Base-by-base conservation (phyloP, 2,797 vertebrate species). In the Pygocentrus nattereri region DNA sequence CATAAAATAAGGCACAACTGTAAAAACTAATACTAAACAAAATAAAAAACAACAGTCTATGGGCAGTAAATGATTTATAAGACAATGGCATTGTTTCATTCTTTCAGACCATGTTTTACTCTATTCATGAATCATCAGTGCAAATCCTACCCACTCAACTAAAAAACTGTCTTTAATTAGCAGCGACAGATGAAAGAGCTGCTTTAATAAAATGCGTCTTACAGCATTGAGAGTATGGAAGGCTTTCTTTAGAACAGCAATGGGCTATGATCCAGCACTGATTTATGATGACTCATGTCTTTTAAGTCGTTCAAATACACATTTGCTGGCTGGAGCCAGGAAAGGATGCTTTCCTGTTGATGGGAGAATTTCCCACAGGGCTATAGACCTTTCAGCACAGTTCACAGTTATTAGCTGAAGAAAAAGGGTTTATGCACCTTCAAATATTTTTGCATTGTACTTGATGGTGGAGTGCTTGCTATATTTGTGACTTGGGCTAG, bases 161-260 rank as follows among this genome's bases (percentile, higher is more conserved):
- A 79, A 72, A 38, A 52, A 44, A 68, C 34, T 50, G 27, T 19
- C 68, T 62, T 75, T 82, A 69, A 71, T 50, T 75, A 41, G 64
- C 72, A 67, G 76, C 79, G 74, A 85, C 67, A 82, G 34, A 84
- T 84, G 19, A 80, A 78, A 88, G 71, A 67, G 8, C 85, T 23
- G 59, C 58, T 73, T 68, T 41, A 73, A 79, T 59, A 75, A 83
- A 81, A 78, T 72, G 71, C 52, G 21, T 50, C 58, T 77, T 44
- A 31, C 52, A 64, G 41, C 31, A 74, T 50, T 31, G 75, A 68
- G 62, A 54, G 62, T 44, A 59, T 59, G 15, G 44, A 34, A 41
- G 68, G 18, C 18, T 82, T 74, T 81, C 65, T 76, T 81, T 47
- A 74, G 68, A 75, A 81, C 67, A 82, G 83, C 71, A 83, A 11